Evolutionary conservation across 1,140 invertebrate genomes (phyloP).

Genomic region (Phenacoccus solenopsis): DNA sequence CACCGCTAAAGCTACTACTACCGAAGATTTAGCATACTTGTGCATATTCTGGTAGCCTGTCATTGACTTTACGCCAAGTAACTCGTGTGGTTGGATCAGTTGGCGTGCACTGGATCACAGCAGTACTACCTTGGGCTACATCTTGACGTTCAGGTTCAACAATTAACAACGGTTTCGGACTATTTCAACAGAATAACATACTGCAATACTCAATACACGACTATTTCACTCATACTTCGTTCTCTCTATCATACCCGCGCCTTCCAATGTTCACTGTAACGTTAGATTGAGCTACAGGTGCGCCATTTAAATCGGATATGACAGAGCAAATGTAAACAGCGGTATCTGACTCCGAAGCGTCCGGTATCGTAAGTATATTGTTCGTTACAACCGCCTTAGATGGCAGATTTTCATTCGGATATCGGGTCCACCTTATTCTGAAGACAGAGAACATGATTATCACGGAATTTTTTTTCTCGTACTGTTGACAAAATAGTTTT

Average conservation of each 20-base stretch:
- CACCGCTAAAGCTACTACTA: neutral
- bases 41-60: constrained; percentile 44
- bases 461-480: no score
- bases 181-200: constrained; percentile 23
- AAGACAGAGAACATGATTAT: no score
- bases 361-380: constrained; percentile 57
- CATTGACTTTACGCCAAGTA: constrained; percentile 66
- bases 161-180: constrained; percentile 40
- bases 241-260: neutral
- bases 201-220: no score
- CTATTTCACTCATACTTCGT: no score
- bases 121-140: constrained; percentile 63
- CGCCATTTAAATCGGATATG: constrained; percentile 24
- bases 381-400: constrained; percentile 41
- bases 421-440: constrained; percentile 41
- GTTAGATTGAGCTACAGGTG: constrained; percentile 18
- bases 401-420: constrained; percentile 40
- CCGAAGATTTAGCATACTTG: constrained; percentile 36
- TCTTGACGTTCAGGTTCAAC: constrained; percentile 51
- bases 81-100: constrained; percentile 50
- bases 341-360: constrained; percentile 50
- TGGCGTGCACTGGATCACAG: constrained; percentile 54
- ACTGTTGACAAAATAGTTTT: no score
- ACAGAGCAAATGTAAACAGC: constrained; percentile 72
- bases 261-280: constrained; percentile 10